Base-by-base conservation (phyloP, 2,113 vertebrate species). In the Gallinago paraguaiae region DNA sequence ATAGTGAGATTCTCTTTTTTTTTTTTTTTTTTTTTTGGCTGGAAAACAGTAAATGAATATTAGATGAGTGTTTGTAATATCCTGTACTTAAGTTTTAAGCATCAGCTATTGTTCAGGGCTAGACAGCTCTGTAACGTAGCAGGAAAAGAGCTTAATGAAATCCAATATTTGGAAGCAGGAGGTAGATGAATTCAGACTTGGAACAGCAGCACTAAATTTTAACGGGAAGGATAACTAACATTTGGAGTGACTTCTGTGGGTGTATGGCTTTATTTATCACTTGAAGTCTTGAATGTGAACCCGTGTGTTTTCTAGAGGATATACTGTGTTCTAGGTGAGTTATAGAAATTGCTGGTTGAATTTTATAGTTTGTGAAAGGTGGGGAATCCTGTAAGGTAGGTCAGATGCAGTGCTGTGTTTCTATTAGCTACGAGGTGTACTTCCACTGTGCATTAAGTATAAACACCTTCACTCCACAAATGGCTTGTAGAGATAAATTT, bases 71-170 rank as follows among this genome's bases (percentile, higher is more conserved):
- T 88, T 91, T 88, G 83, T 95, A 92, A 95, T 91, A 96, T 97
- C 95, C 95, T 97, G 86, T 96, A 93, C 92, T 94, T 96, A 96
- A 96, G 88, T 93, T 96, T 95, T 96, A 96, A 93, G 92, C 91
- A 85, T 97, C 92, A 96, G 80, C 86, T 93, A 86, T 97, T 92
- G 92, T 95, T 95, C 77, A 86, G 91, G 65, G 91, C 90, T 90
- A 95, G 93, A 92, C 65, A 76, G 77, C 74, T 92, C 92, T 91
- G 65, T 91, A 95, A 72, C 18, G 0, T 87, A 94, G 77, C 86
- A 87, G 95, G 91, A 84, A 94, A 92, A 94, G 70, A 94, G 76
- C 93, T 90, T 96, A 89, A 95, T 91, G 96, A 96, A 96, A 97
- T 92, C 81, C 86, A 91, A 48, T 96, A 95, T 90, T 90, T 97